Base-by-base conservation (phyloP, 2,797 vertebrate species). In the Epinephelus coioides region DNA sequence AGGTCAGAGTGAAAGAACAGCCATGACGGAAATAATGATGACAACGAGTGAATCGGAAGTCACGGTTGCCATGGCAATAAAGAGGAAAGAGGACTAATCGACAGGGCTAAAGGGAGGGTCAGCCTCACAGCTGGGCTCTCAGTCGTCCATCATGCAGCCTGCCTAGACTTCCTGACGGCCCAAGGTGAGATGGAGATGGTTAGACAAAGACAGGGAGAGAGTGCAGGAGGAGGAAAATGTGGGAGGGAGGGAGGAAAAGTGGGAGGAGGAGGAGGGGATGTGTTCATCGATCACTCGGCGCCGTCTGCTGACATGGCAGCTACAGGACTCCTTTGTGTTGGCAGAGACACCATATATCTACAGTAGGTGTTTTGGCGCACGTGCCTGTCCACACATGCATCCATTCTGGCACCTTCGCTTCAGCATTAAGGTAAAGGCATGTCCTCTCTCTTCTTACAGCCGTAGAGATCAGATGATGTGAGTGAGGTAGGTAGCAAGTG, bases 221-320 rank as follows among this genome's bases (percentile, higher is more conserved):
- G 75, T 49, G 56, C 61, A 46, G 54, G 72, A 50, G 4, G 61
- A 56, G 15, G 61, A 62, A 43, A 17, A 73, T 44, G 44, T 65
- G 63, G 49, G 49, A 65, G 69, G 56, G 51, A 64, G 30, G 23
- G 25, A 59, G n/a, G 46, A 49, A 82, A 64, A 56, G 46, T 59
- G 65, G 13, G 65, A 43, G 25, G 40, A 78, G 75, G 73, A 62
- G 25, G 40, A 60, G 66, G n/a, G 60, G 57, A 60, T 71, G 62
- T 78, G 72, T 69, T 72, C 72, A 87, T 92, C 69, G 53, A 86
- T 89, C 88, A 70, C 60, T 78, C 47, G 3, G 34, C 3, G 25
- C 54, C 12, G 34, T 78, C 77, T 86, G 89, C 88, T 92, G 88
- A 90, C 85, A 83, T 79, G 87, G 82, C 73, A 82, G 87, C 82